A percentile compares a stretch with the other conserved stretches of the same genome.
Evolutionary conservation across 2,113 vertebrate species (phyloP).

Genomic region (Sula dactylatra): DNA sequence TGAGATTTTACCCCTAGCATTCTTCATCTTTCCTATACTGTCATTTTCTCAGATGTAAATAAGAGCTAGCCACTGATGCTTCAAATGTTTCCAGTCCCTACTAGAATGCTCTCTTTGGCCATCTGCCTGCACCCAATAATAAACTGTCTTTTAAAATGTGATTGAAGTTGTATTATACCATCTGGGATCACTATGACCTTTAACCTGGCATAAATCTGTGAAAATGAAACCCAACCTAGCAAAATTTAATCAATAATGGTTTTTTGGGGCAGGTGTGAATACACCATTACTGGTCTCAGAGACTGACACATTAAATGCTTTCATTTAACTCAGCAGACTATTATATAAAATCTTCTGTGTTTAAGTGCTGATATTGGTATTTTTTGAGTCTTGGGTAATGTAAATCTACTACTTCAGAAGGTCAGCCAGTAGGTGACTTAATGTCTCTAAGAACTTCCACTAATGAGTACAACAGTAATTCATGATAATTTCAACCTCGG

Average conservation of each 20-base stretch:
- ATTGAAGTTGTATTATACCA: not conserved
- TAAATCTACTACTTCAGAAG: conserved; percentile 5
- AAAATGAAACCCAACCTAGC: not conserved
- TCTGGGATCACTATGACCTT: not conserved
- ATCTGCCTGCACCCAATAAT: not conserved
- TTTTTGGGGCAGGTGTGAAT: not conserved
- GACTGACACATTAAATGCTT: not conserved
- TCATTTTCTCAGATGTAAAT: not conserved
- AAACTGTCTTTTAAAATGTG: not conserved
- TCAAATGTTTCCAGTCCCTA: not conserved
- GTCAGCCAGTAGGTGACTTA: conserved; percentile 50
- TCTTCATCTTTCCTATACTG: not conserved
- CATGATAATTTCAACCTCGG: not conserved
- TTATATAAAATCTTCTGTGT: not conserved
- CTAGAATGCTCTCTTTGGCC: not conserved
- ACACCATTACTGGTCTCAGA: not conserved
- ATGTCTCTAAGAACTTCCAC: conserved; percentile 13
- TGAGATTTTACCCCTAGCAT: not conserved
- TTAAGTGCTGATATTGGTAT: not conserved
- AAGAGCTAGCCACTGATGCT: not conserved
- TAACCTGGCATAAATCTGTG: not conserved
- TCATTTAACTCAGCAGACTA: not conserved
- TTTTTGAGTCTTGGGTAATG: conserved; percentile 7
- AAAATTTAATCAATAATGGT: not conserved
- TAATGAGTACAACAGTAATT: conserved; percentile 41